These are phyloP conservation scores for Microplitis manilae DNA, from an alignment of 2,888 invertebrate species.

Conservation along the genomic window DNA sequence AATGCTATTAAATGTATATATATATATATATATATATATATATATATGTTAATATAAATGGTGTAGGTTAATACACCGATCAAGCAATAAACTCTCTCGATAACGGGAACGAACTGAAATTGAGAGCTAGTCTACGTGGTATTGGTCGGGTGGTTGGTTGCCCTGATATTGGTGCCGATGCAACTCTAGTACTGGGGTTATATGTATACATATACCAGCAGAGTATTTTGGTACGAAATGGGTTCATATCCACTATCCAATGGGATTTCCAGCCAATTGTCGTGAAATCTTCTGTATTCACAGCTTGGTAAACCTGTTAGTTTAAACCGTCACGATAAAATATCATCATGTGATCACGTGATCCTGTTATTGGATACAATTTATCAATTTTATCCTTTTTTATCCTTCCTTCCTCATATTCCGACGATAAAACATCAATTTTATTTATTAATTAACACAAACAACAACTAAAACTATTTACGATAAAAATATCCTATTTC, in stretches of 20 bases:
- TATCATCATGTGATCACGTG: background rate
- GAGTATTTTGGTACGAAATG: background rate
- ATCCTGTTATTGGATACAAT: background rate
- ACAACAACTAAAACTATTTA: too few relatives aligned
- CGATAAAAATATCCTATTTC: too few relatives aligned
- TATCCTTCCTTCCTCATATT: background rate
- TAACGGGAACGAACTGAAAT: constrained; percentile 6
- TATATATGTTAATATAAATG: constrained; percentile 3
- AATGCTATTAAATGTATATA: constrained; percentile 18
- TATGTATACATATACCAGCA: background rate
- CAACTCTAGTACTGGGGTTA: background rate
- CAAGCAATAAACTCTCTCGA: constrained; percentile 31
- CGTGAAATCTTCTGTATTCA: constrained; percentile 2
- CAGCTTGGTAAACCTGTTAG: constrained; percentile 1
- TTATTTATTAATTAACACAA: too few relatives aligned
- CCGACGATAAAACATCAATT: background rate
- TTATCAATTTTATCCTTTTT: background rate
- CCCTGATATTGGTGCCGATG: background rate
- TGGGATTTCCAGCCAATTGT: constrained; percentile 28
- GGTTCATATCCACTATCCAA: constrained; percentile 13
- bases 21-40: background rate
- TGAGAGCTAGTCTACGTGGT: background rate
- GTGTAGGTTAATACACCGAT: constrained; percentile 28
- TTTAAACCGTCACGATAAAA: background rate
- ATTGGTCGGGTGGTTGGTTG: background rate